Conservation (phyloP, 1,140 invertebrate species). For the Drosophila gunungcola region DNA sequence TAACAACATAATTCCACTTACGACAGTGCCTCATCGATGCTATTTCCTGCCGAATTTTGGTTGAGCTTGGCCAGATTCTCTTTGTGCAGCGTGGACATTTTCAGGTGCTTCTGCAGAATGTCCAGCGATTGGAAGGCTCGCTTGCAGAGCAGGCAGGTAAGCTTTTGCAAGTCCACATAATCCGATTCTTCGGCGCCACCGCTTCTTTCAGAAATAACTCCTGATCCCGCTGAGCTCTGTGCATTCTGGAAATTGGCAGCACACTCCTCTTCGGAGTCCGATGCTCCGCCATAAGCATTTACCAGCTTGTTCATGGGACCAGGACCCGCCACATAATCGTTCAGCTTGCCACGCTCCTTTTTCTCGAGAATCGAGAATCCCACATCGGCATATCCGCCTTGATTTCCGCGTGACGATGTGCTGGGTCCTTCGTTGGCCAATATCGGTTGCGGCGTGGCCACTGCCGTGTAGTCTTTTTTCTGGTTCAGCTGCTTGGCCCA, state of each 20-base stretch:
- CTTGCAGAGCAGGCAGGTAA: conserved; percentile 98
- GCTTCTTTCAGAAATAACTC: not conserved
- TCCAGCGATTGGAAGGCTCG: conserved; percentile 96
- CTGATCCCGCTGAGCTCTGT: not conserved
- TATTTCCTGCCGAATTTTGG: conserved; percentile 4
- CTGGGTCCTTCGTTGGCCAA: conserved; percentile 52
- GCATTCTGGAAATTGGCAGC: conserved; percentile 85
- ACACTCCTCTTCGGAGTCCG: conserved; percentile 82
- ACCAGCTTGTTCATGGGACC: conserved; percentile 86
- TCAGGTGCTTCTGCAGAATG: conserved; percentile 94
- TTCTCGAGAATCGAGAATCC: conserved; percentile 95
- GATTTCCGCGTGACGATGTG: conserved; percentile 62
- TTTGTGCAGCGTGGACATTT: conserved; percentile 97
- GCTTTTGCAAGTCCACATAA: conserved; percentile 93
- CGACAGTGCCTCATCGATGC: conserved; percentile 39
- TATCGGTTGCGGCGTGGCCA: conserved; percentile 73
- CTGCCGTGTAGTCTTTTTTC: conserved; percentile 92
- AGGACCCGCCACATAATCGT: conserved; percentile 41
- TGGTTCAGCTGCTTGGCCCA: conserved; percentile 99
- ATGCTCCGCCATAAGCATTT: conserved; percentile 89
- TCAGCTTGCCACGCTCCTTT: conserved; percentile 71
- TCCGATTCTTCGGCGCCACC: conserved; percentile 87
- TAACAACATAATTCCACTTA: conserved; percentile 20
- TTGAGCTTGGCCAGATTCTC: conserved; percentile 90
- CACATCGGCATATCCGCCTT: conserved; percentile 92